Conservation (phyloP, 2,113 vertebrate genomes). For the Pavo muticus region DNA sequence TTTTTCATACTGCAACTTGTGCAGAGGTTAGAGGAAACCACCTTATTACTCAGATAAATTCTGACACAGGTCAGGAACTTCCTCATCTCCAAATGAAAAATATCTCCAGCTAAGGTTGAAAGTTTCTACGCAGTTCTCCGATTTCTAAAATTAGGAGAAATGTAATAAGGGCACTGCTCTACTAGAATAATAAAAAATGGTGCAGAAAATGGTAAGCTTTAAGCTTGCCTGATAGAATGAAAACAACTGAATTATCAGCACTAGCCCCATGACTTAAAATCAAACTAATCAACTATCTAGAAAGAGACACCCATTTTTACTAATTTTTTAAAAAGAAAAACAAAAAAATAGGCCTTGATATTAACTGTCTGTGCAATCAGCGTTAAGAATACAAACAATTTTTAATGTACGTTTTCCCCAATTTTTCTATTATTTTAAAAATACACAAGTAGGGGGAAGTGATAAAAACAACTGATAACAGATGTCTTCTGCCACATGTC, state of each 20-base stretch:
- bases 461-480: slow-evolving; percentile 38
- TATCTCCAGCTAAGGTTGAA: neutral
- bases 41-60: slow-evolving; percentile 17
- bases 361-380: neutral
- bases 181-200: neutral
- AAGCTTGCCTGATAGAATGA: neutral
- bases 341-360: neutral
- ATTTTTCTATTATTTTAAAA: slow-evolving; percentile 43
- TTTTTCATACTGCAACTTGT: neutral
- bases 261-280: neutral
- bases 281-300: slow-evolving; percentile 8
- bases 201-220: neutral
- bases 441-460: neutral
- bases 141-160: neutral
- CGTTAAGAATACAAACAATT: neutral
- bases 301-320: neutral
- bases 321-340: neutral
- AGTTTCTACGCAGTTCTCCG: neutral
- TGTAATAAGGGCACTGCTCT: neutral
- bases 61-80: neutral
- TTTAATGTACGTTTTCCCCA: neutral
- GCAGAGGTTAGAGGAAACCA: neutral
- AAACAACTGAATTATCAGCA: neutral
- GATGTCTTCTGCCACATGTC: slow-evolving; percentile 3
- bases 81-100: neutral